Base-by-base conservation (phyloP, 2,113 vertebrate genomes). In the Scortum barcoo region DNA sequence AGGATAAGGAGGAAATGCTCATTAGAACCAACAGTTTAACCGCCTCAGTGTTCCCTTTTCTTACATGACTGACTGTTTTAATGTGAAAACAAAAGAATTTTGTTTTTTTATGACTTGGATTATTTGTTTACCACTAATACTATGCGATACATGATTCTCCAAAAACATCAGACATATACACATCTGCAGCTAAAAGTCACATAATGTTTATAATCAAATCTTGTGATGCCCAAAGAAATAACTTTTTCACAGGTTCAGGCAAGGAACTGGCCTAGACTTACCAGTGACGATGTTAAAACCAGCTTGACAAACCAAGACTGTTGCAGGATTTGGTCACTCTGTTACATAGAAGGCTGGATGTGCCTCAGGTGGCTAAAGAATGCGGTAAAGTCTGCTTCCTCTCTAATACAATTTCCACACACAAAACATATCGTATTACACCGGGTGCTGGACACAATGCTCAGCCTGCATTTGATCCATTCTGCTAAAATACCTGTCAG, bases 1-100 rank as follows among this genome's bases (percentile, higher is more conserved):
- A 61, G 65, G 75, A 83, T 48, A 77, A 78, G 75, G 60, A 80
- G 44, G 42, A 75, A 61, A 76, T 4, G 5, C 26, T 81, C 38
- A 81, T 89, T 72, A 86, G 33, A 72, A 60, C 42, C 16, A 20
- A 68, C 14, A 9, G 8, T 69, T 72, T 46, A 44, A 80, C 33
- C 44, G 24, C 16, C 10, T 50, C 20, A 16, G 40, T 19, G 11
- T 22, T 80, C 20, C 36, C 14, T n/a, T 42, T 75, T 33, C 6
- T 6, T 46, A 19, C 10, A 38, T 4, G 30, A 17, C 20, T 51
- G 13, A 50, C 7, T 66, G 5, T 50, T 30, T 30, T 36, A 13
- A 33, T 40, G 5, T 26, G 33, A 36, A 36, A 4, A 4, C 6
- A 2, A 51, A 28, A 19, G 22, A 16, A 3, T 6, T 13, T 33